A percentile compares a stretch with the other conserved stretches of the same genome.
phyloP scores from a whole-genome alignment of 2,888 invertebrate genomes.

The Rhagonycha lutea region DNA sequence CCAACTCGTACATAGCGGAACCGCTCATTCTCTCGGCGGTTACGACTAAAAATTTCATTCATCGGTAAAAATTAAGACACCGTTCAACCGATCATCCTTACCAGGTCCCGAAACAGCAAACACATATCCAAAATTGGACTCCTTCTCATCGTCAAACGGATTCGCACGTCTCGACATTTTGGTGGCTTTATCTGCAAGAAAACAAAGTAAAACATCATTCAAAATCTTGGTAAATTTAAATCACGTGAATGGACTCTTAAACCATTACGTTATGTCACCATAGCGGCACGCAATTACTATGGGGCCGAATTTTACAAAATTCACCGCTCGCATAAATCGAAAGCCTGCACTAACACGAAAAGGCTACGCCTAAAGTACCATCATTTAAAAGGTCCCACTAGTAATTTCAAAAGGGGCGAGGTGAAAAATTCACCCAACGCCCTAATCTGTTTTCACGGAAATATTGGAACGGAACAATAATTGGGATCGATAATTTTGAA shows the following conservation, averaged over 20 bases:
- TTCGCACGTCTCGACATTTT: slow-evolving; percentile 73
- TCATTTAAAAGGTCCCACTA: background rate
- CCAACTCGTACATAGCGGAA: slow-evolving; percentile 99
- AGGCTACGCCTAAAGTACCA: slow-evolving; percentile 6
- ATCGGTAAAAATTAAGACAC: background rate
- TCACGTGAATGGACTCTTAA: slow-evolving; percentile 28
- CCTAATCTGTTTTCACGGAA: background rate
- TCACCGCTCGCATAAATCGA: slow-evolving; percentile 11
- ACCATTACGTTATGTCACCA: background rate
- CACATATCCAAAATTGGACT: slow-evolving; percentile 91
- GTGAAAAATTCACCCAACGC: background rate
- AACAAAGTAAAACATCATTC: background rate
- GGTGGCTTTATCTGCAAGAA: slow-evolving; percentile 35
- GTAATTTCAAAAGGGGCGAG: background rate
- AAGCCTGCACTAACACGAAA: background rate
- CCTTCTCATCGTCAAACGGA: slow-evolving; percentile 83
- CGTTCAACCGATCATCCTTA: slow-evolving; percentile 53
- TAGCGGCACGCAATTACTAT: background rate
- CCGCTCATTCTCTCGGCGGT: slow-evolving; percentile 99
- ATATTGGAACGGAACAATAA: background rate
- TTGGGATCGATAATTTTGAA: background rate
- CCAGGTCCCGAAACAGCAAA: slow-evolving; percentile 98
- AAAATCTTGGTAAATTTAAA: slow-evolving; percentile 8
- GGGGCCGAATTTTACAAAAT: background rate
- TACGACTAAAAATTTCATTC: slow-evolving; percentile 74